Conservation (phyloP, 2,888 invertebrate species). For the Lasioglossum zephyrum region DNA sequence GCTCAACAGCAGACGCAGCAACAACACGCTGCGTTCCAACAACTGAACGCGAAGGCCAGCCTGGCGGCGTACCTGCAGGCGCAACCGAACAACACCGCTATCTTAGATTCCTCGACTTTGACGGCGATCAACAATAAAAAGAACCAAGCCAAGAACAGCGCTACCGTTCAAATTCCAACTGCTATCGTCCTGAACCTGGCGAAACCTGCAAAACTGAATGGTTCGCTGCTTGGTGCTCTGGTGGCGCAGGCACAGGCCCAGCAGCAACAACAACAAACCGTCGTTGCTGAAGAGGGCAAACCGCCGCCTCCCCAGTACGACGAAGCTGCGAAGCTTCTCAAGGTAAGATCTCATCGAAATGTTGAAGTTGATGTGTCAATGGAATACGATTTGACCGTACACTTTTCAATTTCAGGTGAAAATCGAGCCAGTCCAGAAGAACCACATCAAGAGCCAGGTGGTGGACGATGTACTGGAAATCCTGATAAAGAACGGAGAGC, state of each 20-base stretch:
- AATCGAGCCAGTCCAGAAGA: constrained; percentile 83
- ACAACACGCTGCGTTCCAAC: constrained; percentile 81
- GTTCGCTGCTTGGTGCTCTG: constrained; percentile 80
- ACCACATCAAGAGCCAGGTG: constrained; percentile 89
- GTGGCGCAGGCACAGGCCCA: constrained; percentile 82
- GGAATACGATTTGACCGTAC: not conserved
- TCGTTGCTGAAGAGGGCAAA: constrained; percentile 83
- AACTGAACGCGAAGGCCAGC: constrained; percentile 85
- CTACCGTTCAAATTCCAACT: constrained; percentile 81
- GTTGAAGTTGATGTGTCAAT: not conserved
- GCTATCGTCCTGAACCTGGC: constrained; percentile 82
- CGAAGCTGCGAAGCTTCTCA: constrained; percentile 88
- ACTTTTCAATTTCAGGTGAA: constrained; percentile 74
- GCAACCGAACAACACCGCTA: constrained; percentile 80
- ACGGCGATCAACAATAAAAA: constrained; percentile 83
- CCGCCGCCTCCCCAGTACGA: constrained; percentile 89
- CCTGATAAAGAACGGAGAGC: constrained; percentile 95
- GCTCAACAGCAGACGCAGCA: constrained; percentile 77
- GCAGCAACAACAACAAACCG: constrained; percentile 75
- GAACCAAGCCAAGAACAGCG: constrained; percentile 80
- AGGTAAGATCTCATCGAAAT: constrained; percentile 71
- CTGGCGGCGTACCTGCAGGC: constrained; percentile 85
- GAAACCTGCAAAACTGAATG: constrained; percentile 81
- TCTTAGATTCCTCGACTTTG: constrained; percentile 80
- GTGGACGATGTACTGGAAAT: constrained; percentile 97